Conservation (phyloP, 2,113 vertebrate genomes). For the Catagonus wagneri region DNA sequence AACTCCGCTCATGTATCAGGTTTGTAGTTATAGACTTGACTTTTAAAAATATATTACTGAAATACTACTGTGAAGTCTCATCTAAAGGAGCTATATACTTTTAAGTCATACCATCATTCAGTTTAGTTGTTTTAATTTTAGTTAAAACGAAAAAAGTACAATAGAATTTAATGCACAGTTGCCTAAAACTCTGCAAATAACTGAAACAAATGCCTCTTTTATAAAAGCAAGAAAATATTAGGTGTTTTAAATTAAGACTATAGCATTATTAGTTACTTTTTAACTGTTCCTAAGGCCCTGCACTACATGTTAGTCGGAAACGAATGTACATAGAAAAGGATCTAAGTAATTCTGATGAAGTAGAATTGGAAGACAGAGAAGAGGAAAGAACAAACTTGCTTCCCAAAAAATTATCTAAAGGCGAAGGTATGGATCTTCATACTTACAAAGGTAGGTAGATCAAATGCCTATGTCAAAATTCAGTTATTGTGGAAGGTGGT, state of each 20-base stretch:
- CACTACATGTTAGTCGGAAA: conserved; percentile 75
- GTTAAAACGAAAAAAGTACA: not conserved
- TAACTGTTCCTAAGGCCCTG: conserved; percentile 77
- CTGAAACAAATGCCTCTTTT: not conserved
- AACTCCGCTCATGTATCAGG: conserved; percentile 80
- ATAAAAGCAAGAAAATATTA: conserved; percentile 38
- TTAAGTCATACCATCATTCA: not conserved
- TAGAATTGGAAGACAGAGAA: conserved; percentile 61
- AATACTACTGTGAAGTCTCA: not conserved
- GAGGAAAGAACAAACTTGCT: conserved; percentile 71
- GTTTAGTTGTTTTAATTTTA: not conserved
- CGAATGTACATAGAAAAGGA: conserved; percentile 72
- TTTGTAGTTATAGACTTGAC: conserved; percentile 60
- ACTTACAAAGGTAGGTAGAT: conserved; percentile 81
- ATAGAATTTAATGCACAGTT: conserved; percentile 19
- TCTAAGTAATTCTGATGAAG: conserved; percentile 78
- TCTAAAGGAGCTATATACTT: not conserved
- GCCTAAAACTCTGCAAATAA: not conserved
- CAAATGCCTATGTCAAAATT: not conserved
- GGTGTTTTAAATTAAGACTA: not conserved
- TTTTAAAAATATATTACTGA: conserved; percentile 23
- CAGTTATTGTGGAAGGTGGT: not conserved
- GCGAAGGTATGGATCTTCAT: conserved; percentile 31
- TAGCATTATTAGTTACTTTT: not conserved
- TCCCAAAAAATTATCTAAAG: conserved; percentile 84